Percentiles rank a stretch among this genome's conserved stretches.
Conservation (phyloP, 1,140 invertebrate genomes). For the Caenorhabditis briggsae region DNA sequence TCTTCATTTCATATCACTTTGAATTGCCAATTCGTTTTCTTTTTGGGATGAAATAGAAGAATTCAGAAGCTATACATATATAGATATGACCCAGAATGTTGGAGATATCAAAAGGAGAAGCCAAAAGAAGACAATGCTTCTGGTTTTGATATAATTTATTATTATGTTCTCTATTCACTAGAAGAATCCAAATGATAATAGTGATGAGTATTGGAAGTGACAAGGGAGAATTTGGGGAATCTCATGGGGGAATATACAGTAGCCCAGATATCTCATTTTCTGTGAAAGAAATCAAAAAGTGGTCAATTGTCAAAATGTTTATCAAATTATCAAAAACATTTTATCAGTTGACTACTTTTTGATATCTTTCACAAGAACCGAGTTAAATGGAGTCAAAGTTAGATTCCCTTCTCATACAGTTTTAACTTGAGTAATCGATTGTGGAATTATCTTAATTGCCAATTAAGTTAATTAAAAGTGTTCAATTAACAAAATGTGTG, state of each 20-base stretch:
- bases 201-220: conserved; percentile 23
- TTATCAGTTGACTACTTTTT: no score
- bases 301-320: no score
- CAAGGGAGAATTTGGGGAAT: neutral
- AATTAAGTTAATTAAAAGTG: no score
- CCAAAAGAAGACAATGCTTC: neutral
- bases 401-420: no score
- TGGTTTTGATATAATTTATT: conserved; percentile 43
- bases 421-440: no score
- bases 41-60: conserved; percentile 15
- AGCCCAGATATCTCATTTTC: no score
- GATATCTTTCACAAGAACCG: no score
- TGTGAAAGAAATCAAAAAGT: no score
- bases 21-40: conserved; percentile 45
- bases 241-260: neutral
- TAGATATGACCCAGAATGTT: conserved; percentile 29
- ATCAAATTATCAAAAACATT: no score
- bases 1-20: conserved; percentile 46
- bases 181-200: neutral
- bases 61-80: neutral
- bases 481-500: no score
- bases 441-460: no score
- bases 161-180: neutral
- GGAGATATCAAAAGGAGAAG: neutral
- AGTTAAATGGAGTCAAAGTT: no score